Evolutionary conservation across 2,888 invertebrate species (phyloP).

Genomic region (Cheilosia soror): DNA sequence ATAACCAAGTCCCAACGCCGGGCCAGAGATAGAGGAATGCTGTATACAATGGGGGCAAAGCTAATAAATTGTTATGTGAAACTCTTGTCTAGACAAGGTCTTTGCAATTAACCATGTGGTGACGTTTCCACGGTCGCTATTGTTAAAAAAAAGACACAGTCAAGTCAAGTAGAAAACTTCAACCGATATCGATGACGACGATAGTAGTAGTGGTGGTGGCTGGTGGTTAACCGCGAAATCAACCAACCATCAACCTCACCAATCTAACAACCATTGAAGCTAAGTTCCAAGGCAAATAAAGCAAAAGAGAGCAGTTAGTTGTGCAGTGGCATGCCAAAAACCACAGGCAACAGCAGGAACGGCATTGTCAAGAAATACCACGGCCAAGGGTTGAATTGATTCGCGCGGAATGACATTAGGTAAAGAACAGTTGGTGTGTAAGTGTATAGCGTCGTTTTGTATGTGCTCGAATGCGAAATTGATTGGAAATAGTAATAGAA

Average conservation of each 20-base stretch:
- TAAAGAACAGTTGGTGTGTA: constrained; percentile 46
- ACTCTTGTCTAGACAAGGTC: constrained; percentile 65
- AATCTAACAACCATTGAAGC: constrained; percentile 19
- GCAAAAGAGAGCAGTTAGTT: constrained; percentile 6
- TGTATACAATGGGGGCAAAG: constrained; percentile 16
- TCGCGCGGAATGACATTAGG: constrained; percentile 57
- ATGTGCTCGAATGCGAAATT: constrained; percentile 64
- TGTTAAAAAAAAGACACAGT: not conserved
- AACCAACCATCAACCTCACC: constrained; percentile 43
- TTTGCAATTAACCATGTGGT: constrained; percentile 56
- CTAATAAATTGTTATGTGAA: not conserved
- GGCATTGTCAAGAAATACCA: constrained; percentile 40
- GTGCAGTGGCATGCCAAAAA: constrained; percentile 30
- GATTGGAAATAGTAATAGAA: constrained; percentile 67
- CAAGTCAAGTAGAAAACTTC: constrained; percentile 4
- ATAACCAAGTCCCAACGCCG: not conserved
- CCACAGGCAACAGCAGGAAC: not conserved
- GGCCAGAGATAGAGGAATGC: constrained; percentile 12
- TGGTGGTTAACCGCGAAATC: constrained; percentile 49
- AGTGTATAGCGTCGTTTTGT: constrained; percentile 27
- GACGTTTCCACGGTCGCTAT: constrained; percentile 43
- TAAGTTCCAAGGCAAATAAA: constrained; percentile 30
- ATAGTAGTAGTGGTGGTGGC: constrained; percentile 22
- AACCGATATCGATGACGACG: constrained; percentile 44
- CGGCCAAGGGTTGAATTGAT: constrained; percentile 64